A percentile compares a stretch with the other conserved stretches of the same genome.
Evolutionary conservation across 2,113 vertebrate species (phyloP).

Genomic region (Sebastes fasciatus): DNA sequence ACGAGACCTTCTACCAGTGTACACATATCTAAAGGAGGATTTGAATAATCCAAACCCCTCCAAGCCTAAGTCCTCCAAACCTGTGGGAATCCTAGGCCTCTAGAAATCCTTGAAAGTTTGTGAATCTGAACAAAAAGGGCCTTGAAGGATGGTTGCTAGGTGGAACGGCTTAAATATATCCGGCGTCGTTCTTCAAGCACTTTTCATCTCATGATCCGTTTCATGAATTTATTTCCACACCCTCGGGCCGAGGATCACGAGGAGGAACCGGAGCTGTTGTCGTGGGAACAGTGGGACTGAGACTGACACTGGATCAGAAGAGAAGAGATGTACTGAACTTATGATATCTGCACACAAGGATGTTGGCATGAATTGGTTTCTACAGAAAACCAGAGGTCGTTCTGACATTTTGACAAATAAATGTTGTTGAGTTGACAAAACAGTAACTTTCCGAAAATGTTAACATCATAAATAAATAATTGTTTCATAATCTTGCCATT

Average conservation of each 20-base stretch:
- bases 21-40: slow-evolving; percentile 1
- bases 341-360: neutral
- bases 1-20: neutral
- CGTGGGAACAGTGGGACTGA: neutral
- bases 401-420: too few relatives aligned
- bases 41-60: slow-evolving; percentile 31
- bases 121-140: neutral
- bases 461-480: too few relatives aligned
- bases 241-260: neutral
- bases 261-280: slow-evolving; percentile 1
- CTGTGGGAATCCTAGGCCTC: neutral
- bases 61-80: neutral
- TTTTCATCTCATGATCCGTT: neutral
- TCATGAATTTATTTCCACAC: neutral
- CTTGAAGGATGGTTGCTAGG: slow-evolving; percentile 1
- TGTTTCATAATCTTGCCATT: too few relatives aligned
- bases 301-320: neutral
- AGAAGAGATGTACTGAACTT: neutral
- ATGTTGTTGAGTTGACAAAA: too few relatives aligned
- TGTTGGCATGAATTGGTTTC: too few relatives aligned
- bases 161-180: neutral
- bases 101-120: neutral
- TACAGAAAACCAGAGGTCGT: too few relatives aligned
- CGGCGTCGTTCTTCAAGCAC: neutral
- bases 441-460: too few relatives aligned